Conservation (phyloP, 2,113 vertebrate species). For the Lophura nycthemera region DNA sequence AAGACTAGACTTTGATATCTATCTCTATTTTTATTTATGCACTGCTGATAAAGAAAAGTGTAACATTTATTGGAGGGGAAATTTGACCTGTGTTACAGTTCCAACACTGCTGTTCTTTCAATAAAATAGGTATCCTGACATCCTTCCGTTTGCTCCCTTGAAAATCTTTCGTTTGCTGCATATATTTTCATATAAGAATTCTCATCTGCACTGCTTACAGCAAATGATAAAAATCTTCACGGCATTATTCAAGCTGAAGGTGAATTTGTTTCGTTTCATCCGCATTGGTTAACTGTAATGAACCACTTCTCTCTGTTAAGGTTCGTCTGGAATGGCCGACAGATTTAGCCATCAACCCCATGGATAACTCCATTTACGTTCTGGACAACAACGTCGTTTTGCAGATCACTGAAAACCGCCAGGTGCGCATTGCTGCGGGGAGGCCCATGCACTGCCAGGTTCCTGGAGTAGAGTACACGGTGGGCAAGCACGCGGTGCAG, state of each 20-base stretch:
- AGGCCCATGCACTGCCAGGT: conserved; percentile 93
- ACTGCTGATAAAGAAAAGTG: neutral
- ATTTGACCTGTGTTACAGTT: neutral
- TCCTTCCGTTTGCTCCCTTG: neutral
- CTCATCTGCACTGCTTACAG: neutral
- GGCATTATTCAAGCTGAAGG: conserved; percentile 8
- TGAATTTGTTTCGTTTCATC: neutral
- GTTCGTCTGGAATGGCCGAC: conserved; percentile 98
- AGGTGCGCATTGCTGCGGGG: conserved; percentile 93
- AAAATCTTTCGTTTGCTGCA: neutral
- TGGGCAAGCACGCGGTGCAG: conserved; percentile 87
- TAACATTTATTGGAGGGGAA: neutral
- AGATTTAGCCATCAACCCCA: conserved; percentile 93
- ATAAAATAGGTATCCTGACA: neutral
- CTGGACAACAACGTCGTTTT: conserved; percentile 96
- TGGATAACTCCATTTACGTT: conserved; percentile 97
- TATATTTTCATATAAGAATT: neutral
- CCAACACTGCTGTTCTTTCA: neutral
- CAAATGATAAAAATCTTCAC: neutral
- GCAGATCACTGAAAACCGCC: conserved; percentile 93
- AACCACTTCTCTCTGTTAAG: conserved; percentile 67
- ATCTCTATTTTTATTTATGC: neutral
- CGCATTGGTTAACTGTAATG: conserved; percentile 4
- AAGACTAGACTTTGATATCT: neutral
- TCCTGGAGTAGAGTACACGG: conserved; percentile 84